Evolutionary conservation across 1,140 invertebrate genomes (phyloP).

Genomic region (Drosophila nigrodunni): DNA sequence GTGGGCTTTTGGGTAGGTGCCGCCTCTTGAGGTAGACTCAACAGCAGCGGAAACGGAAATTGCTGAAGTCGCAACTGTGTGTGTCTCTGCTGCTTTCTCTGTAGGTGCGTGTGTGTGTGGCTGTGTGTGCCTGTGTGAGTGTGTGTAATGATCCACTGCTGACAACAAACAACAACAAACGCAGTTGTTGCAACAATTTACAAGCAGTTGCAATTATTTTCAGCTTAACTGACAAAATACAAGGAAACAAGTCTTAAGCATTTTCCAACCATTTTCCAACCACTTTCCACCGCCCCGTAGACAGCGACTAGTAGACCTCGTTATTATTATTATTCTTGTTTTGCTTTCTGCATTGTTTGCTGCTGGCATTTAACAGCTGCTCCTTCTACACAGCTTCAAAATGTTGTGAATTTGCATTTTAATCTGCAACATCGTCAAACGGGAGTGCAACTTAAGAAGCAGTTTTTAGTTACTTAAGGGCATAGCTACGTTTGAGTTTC

Average conservation of each 20-base stretch:
- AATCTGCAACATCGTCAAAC: too few species aligned
- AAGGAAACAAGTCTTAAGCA: constrained; percentile 84
- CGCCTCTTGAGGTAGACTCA: constrained; percentile 55
- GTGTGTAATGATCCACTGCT: constrained; percentile 77
- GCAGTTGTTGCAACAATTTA: constrained; percentile 71
- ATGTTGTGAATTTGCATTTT: neutral
- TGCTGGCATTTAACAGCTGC: constrained; percentile 25
- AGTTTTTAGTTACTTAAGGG: too few species aligned
- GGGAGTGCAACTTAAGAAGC: too few species aligned
- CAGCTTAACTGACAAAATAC: constrained; percentile 84
- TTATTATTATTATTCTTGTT: constrained; percentile 52
- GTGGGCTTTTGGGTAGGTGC: constrained; percentile 31
- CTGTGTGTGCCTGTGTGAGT: constrained; percentile 35
- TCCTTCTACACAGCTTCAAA: constrained; percentile 15
- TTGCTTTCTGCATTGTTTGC: constrained; percentile 21
- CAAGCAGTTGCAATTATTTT: constrained; percentile 84
- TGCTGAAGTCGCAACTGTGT: constrained; percentile 74
- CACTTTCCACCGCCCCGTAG: too few species aligned
- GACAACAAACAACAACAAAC: constrained; percentile 72
- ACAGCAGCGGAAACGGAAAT: constrained; percentile 79
- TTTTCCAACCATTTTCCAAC: constrained; percentile 36
- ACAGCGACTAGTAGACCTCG: constrained; percentile 47
- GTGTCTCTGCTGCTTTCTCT: neutral
- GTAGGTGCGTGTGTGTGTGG: constrained; percentile 31
- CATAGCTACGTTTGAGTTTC: too few species aligned